Evolutionary conservation across 30 jellyfish, hydroid and myxozoan species (phyloP), one percentile per base, ranked within the genome.

Genomic region (Clytia hemisphaerica): DNA sequence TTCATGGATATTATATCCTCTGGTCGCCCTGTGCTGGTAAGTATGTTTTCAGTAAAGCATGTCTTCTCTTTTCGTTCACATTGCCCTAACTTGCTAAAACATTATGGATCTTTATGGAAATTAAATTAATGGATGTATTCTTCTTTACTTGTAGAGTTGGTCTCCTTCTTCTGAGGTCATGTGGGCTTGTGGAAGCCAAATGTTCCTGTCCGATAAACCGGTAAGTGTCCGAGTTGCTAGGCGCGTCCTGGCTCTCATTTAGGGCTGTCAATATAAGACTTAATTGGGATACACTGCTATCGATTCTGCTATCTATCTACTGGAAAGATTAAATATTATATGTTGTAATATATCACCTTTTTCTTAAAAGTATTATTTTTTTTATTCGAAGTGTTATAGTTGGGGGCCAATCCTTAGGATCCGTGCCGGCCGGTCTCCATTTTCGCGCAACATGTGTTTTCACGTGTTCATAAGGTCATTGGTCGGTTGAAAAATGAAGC

Each of bases 101-200:
- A n/a, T n/a, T n/a, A n/a, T n/a, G n/a, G n/a, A n/a, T n/a, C 14
- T 42, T 0, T 48, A 33, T 48, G 12, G 15, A 36, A 29, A 15
- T 2, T 15, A 2, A n/a, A 5, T 34, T 31, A 3, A 21, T 31
- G 50, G 1, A 26, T 74, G 42, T 4, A 7, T 2, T 54, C 2
- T 31, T 18, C 69, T 27, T 48, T 24, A 35, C 18, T 64, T 61
- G 12, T 69, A 85, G 96, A 78, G 96, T 51, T 85, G 96, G 96
- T 78, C 94, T 0, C 67, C 96, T 4, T 62, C 85, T 9, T 47
- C 47, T 38, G 93, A 86, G 12, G 62, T 85, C 27, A 85, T 78
- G 6, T 85, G 93, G 96, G 96, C 93, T 9, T 85, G 96, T 78
- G 96, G 96, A 19, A 85, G 38, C 19, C 78, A 67, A 0, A 67